Evolutionary conservation across 2,888 invertebrate genomes (phyloP).

Genomic region (Sinopyrophorus schimmeli): DNA sequence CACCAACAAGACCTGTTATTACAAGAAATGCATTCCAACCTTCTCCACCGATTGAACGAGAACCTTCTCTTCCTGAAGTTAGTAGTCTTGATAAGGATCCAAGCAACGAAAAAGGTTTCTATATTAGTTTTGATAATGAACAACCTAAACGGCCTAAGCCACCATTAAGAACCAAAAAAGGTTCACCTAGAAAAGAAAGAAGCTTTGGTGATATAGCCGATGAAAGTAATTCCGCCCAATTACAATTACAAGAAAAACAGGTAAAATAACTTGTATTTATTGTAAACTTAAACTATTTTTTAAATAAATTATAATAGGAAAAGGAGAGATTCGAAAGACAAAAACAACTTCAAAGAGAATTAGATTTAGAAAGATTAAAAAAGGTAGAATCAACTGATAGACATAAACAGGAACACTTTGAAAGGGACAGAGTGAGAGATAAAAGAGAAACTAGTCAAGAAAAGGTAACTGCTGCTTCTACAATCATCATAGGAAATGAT

Average conservation of each 20-base stretch:
- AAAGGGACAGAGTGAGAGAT: slow-evolving; percentile 53
- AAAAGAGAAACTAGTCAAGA: slow-evolving; percentile 56
- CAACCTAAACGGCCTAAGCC: slow-evolving; percentile 89
- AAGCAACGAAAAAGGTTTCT: slow-evolving; percentile 80
- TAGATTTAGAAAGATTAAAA: slow-evolving; percentile 55
- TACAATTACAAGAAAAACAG: slow-evolving; percentile 16
- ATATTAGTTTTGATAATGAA: slow-evolving; percentile 90
- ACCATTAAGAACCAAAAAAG: slow-evolving; percentile 74
- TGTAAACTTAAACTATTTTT: slow-evolving; percentile 5
- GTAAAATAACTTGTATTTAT: slow-evolving; percentile 32
- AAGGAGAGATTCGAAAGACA: slow-evolving; percentile 45
- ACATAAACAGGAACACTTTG: slow-evolving; percentile 35
- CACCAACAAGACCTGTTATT: slow-evolving; percentile 77
- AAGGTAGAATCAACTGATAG: slow-evolving; percentile 53
- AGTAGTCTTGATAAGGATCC: slow-evolving; percentile 57
- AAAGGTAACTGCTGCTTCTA: slow-evolving; percentile 54
- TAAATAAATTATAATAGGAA: slow-evolving; percentile 28
- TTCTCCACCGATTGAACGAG: slow-evolving; percentile 38
- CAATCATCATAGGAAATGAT: slow-evolving; percentile 71
- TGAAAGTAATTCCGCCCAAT: slow-evolving; percentile 16
- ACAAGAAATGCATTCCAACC: slow-evolving; percentile 73
- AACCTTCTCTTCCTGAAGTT: slow-evolving; percentile 45
- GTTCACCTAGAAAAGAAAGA: slow-evolving; percentile 76
- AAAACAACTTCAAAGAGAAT: slow-evolving; percentile 56
- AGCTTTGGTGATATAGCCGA: slow-evolving; percentile 37